Conservation (phyloP, 92 coral and sea anemone genomes). For the Siderastrea radians region DNA sequence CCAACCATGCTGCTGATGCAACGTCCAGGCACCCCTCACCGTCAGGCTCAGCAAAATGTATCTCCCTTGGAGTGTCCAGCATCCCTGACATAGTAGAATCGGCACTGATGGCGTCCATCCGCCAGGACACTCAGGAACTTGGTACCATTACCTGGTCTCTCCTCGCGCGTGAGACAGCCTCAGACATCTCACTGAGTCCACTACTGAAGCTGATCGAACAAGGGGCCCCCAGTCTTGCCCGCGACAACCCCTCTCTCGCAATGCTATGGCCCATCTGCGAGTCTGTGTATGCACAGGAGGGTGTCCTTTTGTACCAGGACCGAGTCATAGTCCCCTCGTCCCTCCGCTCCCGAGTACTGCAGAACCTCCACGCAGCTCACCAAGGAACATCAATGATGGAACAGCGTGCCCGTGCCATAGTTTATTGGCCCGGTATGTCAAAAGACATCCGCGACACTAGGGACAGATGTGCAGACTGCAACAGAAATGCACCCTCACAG, state of each 20-base stretch:
- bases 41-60: slow-evolving; percentile 54
- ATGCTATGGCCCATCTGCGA: slow-evolving; percentile 67
- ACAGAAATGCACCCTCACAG: slow-evolving; percentile 72
- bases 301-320: slow-evolving; percentile 68
- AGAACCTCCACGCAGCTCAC: slow-evolving; percentile 81
- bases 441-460: slow-evolving; percentile 57
- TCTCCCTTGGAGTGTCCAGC: slow-evolving; percentile 62
- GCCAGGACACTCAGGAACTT: slow-evolving; percentile 61
- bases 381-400: slow-evolving; percentile 69
- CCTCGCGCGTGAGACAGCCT: slow-evolving; percentile 67
- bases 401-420: slow-evolving; percentile 54
- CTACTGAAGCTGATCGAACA: slow-evolving; percentile 63
- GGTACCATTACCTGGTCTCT: slow-evolving; percentile 73
- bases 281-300: slow-evolving; percentile 64
- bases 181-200: slow-evolving; percentile 44
- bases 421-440: slow-evolving; percentile 57
- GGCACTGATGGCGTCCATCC: slow-evolving; percentile 66
- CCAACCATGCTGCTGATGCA: slow-evolving; percentile 76
- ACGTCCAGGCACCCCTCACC: slow-evolving; percentile 77
- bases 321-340: slow-evolving; percentile 72
- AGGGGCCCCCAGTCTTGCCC: slow-evolving; percentile 34
- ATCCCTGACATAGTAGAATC: slow-evolving; percentile 59
- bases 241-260: slow-evolving; percentile 48
- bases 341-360: slow-evolving; percentile 59
- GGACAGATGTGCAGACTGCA: slow-evolving; percentile 58